Evolutionary conservation across 2,113 vertebrate species (phyloP).

Genomic region (Microtus richardsoni): DNA sequence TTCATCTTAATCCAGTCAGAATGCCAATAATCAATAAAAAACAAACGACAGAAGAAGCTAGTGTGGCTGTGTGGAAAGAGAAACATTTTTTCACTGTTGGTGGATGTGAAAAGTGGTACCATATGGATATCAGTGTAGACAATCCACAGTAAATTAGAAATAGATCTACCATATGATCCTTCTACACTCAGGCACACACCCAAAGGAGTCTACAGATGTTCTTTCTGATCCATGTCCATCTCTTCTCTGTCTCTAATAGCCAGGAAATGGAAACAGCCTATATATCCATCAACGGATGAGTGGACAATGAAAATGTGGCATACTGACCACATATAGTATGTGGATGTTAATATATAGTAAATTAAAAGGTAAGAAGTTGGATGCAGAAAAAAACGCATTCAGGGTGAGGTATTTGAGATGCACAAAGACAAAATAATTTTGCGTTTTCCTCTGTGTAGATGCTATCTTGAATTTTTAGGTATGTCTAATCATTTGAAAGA

Average conservation of each 20-base stretch:
- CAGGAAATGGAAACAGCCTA: not conserved
- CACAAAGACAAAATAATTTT: not conserved
- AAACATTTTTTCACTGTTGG: not conserved
- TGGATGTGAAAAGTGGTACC: not conserved
- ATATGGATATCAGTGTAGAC: not conserved
- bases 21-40: not conserved
- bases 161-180: not conserved
- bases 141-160: not conserved
- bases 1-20: not conserved
- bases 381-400: not conserved
- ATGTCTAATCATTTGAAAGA: not conserved
- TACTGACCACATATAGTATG: not conserved
- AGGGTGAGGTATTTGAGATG: too few relatives aligned
- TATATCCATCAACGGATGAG: not conserved
- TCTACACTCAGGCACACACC: not conserved
- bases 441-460: not conserved
- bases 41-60: not conserved
- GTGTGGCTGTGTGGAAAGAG: not conserved
- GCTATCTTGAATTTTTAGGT: not conserved
- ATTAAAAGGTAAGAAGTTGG: not conserved
- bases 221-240: not conserved
- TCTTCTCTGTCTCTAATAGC: not conserved
- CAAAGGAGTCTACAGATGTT: not conserved
- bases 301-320: not conserved
- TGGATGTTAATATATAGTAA: not conserved